phyloP scores from a whole-genome alignment of 2,113 vertebrate genomes.

The Anthoscopus minutus region DNA sequence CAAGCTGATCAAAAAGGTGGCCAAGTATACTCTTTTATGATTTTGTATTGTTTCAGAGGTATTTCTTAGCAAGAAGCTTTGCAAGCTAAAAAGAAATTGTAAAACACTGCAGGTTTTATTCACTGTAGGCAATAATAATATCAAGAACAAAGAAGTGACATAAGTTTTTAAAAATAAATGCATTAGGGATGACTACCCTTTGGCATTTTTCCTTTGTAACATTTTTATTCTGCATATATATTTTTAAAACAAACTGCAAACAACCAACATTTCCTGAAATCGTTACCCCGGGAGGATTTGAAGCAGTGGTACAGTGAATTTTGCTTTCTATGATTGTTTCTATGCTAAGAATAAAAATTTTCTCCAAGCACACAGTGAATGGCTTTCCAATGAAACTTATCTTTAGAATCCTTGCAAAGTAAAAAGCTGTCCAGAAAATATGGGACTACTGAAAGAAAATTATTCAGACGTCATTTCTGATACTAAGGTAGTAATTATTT shows the following conservation, averaged over 20 bases:
- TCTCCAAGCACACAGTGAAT: background rate
- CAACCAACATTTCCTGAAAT: background rate
- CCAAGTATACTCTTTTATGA: background rate
- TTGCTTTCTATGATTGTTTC: background rate
- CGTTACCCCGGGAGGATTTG: background rate
- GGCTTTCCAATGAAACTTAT: background rate
- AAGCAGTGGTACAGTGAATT: background rate
- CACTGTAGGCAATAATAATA: background rate
- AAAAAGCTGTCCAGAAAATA: background rate
- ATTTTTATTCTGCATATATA: background rate
- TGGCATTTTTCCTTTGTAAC: background rate
- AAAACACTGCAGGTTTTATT: background rate
- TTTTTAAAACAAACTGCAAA: background rate
- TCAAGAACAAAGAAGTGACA: background rate
- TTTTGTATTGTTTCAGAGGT: background rate
- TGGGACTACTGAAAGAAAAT: background rate
- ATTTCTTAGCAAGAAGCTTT: background rate
- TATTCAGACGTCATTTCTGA: background rate
- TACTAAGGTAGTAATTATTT: background rate
- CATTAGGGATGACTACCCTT: background rate
- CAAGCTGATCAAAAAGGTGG: background rate
- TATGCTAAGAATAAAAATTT: background rate
- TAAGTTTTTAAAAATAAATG: background rate
- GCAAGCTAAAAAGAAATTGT: background rate
- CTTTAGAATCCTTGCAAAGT: background rate